A percentile compares a stretch with the other conserved stretches of the same genome.
phyloP scores from a whole-genome alignment of 1,140 invertebrate species.

The Drosophila ironensis region DNA sequence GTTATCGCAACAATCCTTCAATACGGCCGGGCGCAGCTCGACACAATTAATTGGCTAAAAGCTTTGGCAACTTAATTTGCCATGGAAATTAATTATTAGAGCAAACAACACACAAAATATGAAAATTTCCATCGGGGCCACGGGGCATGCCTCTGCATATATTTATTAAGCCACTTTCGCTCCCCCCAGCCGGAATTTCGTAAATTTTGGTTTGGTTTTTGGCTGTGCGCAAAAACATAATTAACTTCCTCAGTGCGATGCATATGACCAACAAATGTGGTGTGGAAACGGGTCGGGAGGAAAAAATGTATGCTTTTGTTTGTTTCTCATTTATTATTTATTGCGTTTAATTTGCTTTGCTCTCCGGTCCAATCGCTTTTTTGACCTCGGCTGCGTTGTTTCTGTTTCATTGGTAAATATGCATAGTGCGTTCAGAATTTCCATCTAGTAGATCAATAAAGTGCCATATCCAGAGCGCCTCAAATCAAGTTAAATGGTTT shows the following conservation, averaged over 20 bases:
- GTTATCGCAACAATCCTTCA: constrained; percentile 1
- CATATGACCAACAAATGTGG: neutral
- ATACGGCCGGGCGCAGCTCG: neutral
- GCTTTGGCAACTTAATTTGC: constrained; percentile 41
- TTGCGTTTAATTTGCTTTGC: constrained; percentile 32
- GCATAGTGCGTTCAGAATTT: no score
- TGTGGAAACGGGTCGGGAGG: neutral
- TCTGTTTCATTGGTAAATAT: neutral
- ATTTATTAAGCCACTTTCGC: constrained; percentile 23
- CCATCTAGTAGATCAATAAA: no score
- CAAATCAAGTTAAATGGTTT: neutral
- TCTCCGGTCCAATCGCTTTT: constrained; percentile 13
- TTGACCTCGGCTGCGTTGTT: neutral
- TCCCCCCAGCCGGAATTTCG: constrained; percentile 13
- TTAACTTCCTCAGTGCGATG: constrained; percentile 31
- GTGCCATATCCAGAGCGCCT: no score
- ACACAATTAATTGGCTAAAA: constrained; percentile 33
- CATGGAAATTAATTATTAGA: constrained; percentile 44
- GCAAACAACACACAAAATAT: constrained; percentile 30
- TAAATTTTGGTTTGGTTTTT: constrained; percentile 21
- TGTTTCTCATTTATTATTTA: constrained; percentile 37
- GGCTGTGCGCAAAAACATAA: constrained; percentile 32
- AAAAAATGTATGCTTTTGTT: constrained; percentile 21
- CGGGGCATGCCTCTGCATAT: constrained; percentile 36
- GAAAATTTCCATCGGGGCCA: constrained; percentile 8